Base-by-base conservation (phyloP, 2,888 invertebrate genomes). In the Ochropleura leucogaster region DNA sequence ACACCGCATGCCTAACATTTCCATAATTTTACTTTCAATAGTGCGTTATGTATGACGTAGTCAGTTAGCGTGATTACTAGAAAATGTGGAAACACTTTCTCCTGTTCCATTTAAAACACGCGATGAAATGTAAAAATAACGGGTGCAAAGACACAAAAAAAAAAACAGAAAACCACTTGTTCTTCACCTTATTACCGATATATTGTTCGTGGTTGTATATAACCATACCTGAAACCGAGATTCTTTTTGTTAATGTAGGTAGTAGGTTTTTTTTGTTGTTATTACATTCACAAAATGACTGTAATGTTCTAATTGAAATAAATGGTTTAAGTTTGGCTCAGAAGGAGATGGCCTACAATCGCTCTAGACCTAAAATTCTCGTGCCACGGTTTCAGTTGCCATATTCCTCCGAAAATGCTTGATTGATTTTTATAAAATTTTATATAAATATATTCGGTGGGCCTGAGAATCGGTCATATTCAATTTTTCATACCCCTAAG, bases 31-130 rank as follows among this genome's bases (percentile, higher is more conserved):
- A 59, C 10, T 46, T 59, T 68, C 49, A 16, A 51, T 51, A 46
- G n/a, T 20, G 2, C 14, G 0, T 59, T 40, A 9, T 57, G 16
- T n/a, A n/a, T 30, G 12, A 5, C 40, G 8, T 44, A 53, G 53
- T 51, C 53, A 47, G 7, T 47, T 62, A 20, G 62, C 72, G 53
- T 70, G 60, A 49, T 30, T 47, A 69, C n/a, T 30, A 44, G 30
- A 62, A 79, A 62, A 69, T 75, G 51, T 79, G 60, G 12, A n/a
- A 69, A 47, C 16, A 55, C 75, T 69, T 70, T 79, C 70, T 69
- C 30, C 12, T 44, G 53, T 62, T 69, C 30, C 42, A 10, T 69
- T 70, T 40, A 60, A 53, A 69, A 40, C 46, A 14, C 20, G 49
- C 57, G 20, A 60, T n/a, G 6, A 12, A 59, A 46, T 20, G 30